These are phyloP conservation scores for Athetis lepigone DNA, from an alignment of 2,888 invertebrate genomes.

Conservation along the genomic window DNA sequence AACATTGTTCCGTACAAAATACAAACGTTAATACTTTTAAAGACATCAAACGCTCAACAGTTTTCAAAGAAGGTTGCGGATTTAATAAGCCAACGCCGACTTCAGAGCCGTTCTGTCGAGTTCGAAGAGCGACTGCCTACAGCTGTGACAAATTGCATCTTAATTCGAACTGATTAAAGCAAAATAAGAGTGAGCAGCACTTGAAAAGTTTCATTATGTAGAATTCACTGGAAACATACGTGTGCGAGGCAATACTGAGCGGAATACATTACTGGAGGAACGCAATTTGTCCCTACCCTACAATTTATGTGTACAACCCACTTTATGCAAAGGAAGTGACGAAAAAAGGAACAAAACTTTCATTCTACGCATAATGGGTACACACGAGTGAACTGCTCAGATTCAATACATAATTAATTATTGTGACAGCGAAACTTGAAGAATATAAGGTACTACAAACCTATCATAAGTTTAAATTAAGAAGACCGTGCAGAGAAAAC, in stretches of 20 bases:
- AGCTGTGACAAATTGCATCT: slow-evolving; percentile 72
- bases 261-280: slow-evolving; percentile 82
- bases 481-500: slow-evolving; percentile 64
- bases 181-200: slow-evolving; percentile 76
- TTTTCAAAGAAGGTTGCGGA: slow-evolving; percentile 23
- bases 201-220: slow-evolving; percentile 82
- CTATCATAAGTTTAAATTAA: slow-evolving; percentile 73
- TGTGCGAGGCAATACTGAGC: slow-evolving; percentile 75
- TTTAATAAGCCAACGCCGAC: slow-evolving; percentile 40
- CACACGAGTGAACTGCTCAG: slow-evolving; percentile 64
- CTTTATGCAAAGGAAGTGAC: slow-evolving; percentile 81
- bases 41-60: slow-evolving; percentile 38
- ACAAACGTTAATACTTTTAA: slow-evolving; percentile 26
- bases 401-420: slow-evolving; percentile 54
- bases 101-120: slow-evolving; percentile 22
- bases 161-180: slow-evolving; percentile 80
- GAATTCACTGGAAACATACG: slow-evolving; percentile 78
- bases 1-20: slow-evolving; percentile 35
- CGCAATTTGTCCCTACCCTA: slow-evolving; percentile 85
- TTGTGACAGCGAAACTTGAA: slow-evolving; percentile 36
- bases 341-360: slow-evolving; percentile 74
- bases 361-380: slow-evolving; percentile 68
- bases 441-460: slow-evolving; percentile 56
- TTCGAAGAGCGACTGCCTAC: slow-evolving; percentile 47
- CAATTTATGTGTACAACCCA: slow-evolving; percentile 85